phyloP scores from a whole-genome alignment of 2,113 vertebrate species.

The Piaya cayana region DNA sequence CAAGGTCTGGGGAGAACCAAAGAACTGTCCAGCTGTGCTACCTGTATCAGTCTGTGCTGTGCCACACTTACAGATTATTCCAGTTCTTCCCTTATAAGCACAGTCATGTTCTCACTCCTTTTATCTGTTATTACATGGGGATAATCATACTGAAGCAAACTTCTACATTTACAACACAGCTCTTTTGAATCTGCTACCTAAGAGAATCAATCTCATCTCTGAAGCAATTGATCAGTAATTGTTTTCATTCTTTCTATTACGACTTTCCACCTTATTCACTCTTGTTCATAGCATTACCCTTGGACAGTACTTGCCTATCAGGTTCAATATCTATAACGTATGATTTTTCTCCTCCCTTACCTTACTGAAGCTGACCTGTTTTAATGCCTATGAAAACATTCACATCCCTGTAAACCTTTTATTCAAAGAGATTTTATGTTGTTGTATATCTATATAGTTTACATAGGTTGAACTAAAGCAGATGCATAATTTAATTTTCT shows the following conservation, averaged over 20 bases:
- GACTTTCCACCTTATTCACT: not conserved
- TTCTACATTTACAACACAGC: not conserved
- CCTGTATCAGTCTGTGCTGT: fast-evolving
- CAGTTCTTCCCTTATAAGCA: not conserved
- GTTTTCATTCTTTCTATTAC: not conserved
- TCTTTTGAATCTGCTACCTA: not conserved
- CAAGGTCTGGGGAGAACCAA: not conserved
- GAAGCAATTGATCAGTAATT: not conserved
- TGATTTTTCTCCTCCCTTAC: not conserved
- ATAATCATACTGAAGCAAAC: not conserved
- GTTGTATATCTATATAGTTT: not conserved
- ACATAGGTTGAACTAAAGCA: conserved; percentile 24
- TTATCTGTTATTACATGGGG: not conserved
- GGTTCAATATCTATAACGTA: not conserved
- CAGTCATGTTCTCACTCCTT: not conserved
- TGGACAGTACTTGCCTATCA: not conserved
- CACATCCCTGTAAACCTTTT: not conserved
- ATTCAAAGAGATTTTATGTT: not conserved
- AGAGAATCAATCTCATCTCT: not conserved
- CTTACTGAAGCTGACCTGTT: not conserved
- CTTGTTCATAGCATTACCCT: not conserved
- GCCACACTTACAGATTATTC: not conserved
- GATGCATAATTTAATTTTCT: conserved; percentile 58
- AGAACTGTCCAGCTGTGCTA: not conserved
- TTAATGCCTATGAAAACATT: not conserved